These are phyloP conservation scores for Hemichromis elongatus DNA, from an alignment of 2,113 vertebrate genomes.

Conservation along the genomic window DNA sequence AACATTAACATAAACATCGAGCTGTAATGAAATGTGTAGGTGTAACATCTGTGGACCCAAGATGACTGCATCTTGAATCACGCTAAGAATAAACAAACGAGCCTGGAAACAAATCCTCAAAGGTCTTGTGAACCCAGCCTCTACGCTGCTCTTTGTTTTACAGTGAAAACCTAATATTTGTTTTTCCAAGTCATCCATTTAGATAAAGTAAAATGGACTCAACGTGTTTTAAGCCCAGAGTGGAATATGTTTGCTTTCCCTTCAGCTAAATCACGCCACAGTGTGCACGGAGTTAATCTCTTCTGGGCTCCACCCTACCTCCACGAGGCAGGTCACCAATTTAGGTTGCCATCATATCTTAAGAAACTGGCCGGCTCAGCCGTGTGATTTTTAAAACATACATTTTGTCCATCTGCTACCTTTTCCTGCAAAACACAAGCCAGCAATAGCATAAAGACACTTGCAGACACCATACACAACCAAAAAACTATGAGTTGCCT, in stretches of 20 bases:
- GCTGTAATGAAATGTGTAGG: constrained; percentile 5
- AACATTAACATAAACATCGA: constrained; percentile 5
- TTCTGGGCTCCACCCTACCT: constrained; percentile 22
- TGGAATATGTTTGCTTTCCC: constrained; percentile 30
- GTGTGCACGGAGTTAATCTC: constrained; percentile 19
- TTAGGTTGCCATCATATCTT: constrained; percentile 11
- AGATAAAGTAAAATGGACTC: neutral
- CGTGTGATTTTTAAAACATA: neutral
- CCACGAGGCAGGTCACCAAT: constrained; percentile 21
- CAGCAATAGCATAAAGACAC: neutral
- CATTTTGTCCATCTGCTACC: neutral
- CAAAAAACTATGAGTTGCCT: constrained; percentile 45
- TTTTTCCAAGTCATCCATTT: constrained; percentile 2
- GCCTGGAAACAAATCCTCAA: neutral
- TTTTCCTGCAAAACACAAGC: neutral
- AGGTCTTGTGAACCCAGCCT: neutral
- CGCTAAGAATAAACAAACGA: neutral
- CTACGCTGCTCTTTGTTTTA: neutral
- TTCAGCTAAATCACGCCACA: constrained; percentile 13
- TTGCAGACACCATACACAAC: too few species aligned
- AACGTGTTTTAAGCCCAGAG: neutral
- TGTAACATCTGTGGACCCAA: neutral
- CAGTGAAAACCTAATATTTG: constrained; percentile 25
- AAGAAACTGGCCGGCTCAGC: neutral
- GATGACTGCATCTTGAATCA: neutral